phyloP scores from a whole-genome alignment of 2,888 invertebrate genomes.

The Acanthosepion pharaonis region DNA sequence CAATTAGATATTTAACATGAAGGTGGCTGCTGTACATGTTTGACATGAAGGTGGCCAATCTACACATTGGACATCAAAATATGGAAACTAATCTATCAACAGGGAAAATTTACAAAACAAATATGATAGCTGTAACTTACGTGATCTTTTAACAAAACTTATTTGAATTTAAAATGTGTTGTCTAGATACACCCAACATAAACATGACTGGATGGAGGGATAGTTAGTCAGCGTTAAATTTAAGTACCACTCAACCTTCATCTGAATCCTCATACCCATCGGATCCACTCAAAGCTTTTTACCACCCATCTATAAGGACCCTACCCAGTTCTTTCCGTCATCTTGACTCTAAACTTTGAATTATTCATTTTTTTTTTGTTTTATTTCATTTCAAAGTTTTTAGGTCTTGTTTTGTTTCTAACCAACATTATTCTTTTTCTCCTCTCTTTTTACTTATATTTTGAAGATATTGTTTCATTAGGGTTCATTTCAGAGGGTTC shows the following conservation, averaged over 20 bases:
- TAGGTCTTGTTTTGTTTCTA: background rate
- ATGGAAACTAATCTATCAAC: too few species aligned
- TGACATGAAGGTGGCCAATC: too few species aligned
- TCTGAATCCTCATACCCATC: background rate
- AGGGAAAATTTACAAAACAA: too few species aligned
- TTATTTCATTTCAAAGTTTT: background rate
- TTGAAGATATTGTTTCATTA: background rate
- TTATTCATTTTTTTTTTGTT: background rate
- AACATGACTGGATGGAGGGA: background rate
- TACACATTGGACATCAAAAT: too few species aligned
- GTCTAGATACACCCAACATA: background rate
- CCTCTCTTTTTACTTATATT: background rate
- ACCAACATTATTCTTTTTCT: background rate
- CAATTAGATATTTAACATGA: too few species aligned
- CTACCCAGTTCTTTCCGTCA: background rate
- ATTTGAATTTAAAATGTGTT: too few species aligned
- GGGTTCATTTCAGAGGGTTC: background rate
- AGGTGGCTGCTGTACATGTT: too few species aligned
- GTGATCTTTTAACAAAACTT: too few species aligned
- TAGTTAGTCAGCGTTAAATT: background rate
- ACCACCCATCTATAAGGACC: background rate
- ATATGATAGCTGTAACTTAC: too few species aligned
- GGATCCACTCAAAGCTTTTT: background rate
- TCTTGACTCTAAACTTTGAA: background rate
- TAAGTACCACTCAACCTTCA: background rate